These are phyloP conservation scores for Orussus abietinus DNA, from an alignment of 1,140 invertebrate species.

Conservation along the genomic window DNA sequence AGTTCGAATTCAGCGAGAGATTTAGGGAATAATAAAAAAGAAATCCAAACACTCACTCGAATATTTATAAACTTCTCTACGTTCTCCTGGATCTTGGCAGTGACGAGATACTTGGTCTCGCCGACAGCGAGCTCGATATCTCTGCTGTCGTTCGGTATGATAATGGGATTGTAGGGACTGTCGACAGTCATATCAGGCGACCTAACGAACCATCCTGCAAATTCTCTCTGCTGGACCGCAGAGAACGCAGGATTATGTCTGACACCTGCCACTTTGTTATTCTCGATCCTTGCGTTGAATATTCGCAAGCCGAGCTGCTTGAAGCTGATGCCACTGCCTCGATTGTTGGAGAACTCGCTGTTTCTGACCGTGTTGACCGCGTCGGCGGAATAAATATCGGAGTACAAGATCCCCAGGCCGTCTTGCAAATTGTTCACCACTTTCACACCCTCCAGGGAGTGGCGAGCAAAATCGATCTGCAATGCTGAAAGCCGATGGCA, in stretches of 20 bases:
- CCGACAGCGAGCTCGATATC: conserved; percentile 67
- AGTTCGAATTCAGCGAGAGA: background rate
- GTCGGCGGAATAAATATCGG: conserved; percentile 82
- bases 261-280: conserved; percentile 85
- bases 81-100: conserved; percentile 60
- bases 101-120: conserved; percentile 75
- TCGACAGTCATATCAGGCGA: conserved; percentile 62
- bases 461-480: conserved; percentile 93
- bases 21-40: conserved; percentile 3
- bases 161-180: conserved; percentile 65
- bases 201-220: conserved; percentile 86
- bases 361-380: conserved; percentile 81
- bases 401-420: conserved; percentile 83
- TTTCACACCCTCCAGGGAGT: conserved; percentile 80
- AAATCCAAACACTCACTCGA: conserved; percentile 31
- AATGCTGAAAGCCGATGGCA: conserved; percentile 59
- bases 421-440: conserved; percentile 81
- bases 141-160: conserved; percentile 59
- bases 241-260: conserved; percentile 88
- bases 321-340: conserved; percentile 83
- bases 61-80: conserved; percentile 52
- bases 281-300: conserved; percentile 70
- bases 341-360: conserved; percentile 83
- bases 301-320: conserved; percentile 83
- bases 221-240: conserved; percentile 80